Conservation (phyloP, 2,797 vertebrate species). For the Synanceia verrucosa region DNA sequence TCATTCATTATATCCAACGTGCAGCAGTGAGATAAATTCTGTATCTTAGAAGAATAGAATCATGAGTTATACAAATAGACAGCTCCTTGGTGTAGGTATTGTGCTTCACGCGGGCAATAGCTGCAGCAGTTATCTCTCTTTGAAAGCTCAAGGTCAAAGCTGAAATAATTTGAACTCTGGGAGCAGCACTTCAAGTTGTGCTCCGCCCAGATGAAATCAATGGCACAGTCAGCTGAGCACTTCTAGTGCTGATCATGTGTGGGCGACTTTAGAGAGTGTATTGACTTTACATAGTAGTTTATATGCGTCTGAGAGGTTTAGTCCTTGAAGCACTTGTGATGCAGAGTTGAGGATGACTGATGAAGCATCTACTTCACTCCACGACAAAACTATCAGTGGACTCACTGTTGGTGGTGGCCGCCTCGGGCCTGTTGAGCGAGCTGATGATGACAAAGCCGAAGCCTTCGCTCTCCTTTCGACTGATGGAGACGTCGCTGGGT, state of each 20-base stretch:
- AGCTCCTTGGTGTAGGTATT: too few relatives aligned
- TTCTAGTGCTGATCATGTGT: background rate
- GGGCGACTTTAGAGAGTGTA: background rate
- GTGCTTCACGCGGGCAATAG: too few relatives aligned
- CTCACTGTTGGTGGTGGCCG: slow-evolving; percentile 89
- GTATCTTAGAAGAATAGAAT: too few relatives aligned
- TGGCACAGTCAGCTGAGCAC: background rate
- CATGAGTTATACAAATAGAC: too few relatives aligned
- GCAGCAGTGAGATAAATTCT: too few relatives aligned
- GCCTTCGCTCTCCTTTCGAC: slow-evolving; percentile 96
- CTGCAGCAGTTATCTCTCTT: background rate
- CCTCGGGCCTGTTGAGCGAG: slow-evolving; percentile 95
- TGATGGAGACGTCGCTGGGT: slow-evolving; percentile 92
- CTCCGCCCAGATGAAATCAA: background rate
- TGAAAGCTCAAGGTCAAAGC: background rate
- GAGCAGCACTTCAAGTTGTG: rapidly evolving
- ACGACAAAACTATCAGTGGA: background rate
- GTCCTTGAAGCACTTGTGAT: slow-evolving; percentile 8
- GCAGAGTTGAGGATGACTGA: slow-evolving; percentile 1
- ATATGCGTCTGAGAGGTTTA: slow-evolving; percentile 18
- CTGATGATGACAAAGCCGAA: slow-evolving; percentile 99
- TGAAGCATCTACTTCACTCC: slow-evolving; percentile 12
- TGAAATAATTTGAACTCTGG: background rate
- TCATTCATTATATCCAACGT: too few relatives aligned
- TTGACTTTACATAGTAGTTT: slow-evolving; percentile 17